Base-by-base conservation (phyloP, 2,797 vertebrate genomes). In the Acrossocheilus fasciatus region DNA sequence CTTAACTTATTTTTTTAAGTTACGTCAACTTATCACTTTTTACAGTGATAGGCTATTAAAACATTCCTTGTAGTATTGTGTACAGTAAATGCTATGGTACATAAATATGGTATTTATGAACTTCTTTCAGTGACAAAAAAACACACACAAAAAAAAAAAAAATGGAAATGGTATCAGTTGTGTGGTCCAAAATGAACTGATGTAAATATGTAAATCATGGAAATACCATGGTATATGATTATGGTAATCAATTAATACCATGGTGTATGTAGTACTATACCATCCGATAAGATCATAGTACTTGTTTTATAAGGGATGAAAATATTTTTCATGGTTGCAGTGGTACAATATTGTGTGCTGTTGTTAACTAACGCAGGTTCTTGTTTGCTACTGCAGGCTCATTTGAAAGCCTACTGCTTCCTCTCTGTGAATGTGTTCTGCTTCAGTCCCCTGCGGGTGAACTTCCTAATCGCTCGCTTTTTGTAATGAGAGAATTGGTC, bases 401-500 rank as follows among this genome's bases (percentile, higher is more conserved):
- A 78, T 85, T 85, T 85, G 18, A 54, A 75, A 78, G 34, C 34
- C 74, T 54, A 84, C 45, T 23, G 74, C 47, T 85, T 85, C 72
- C 78, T 66, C 59, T 64, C 26, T 77, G 59, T 66, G 41, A 85
- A 79, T 59, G 75, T 72, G 47, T 79, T 79, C 39, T 72, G 66
- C 75, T 57, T 57, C 59, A 78, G 64, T 85, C 36, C 50, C 66
- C 76, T 45, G 26, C 50, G 64, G 83, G 83, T 70, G 64, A 85
- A 79, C 76, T 72, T 70, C 74, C 10, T 85, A 77, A 84, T 84
- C 34, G 73, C 45, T 85, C 8, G 18, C 26, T 85, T 26, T 57
- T 69, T 78, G 64, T 85, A 85, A 85, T 85, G 75, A 85, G 50
- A 70, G 75, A 72, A 79, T 79, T 85, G 83, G 83, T 85, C 83